Conservation (phyloP, 2,113 vertebrate genomes). For the Salvelinus sp. region DNA sequence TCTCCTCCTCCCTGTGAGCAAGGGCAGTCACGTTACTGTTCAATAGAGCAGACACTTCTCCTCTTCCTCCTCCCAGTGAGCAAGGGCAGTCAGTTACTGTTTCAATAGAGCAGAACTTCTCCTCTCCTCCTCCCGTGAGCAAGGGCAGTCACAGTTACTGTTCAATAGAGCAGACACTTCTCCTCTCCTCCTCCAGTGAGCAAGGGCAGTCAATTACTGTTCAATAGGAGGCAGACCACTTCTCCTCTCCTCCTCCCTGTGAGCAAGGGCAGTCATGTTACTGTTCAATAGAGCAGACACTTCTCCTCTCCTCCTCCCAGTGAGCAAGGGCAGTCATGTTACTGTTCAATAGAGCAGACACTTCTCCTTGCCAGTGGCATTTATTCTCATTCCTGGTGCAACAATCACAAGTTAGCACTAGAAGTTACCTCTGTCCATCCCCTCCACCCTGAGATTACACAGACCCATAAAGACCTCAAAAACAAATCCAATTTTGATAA, state of each 20-base stretch:
- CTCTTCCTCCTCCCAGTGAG: conserved; percentile 3
- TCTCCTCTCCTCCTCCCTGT: conserved; percentile 33
- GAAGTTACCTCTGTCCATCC: conserved; percentile 44
- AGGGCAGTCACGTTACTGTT: conserved; percentile 71
- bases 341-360: conserved; percentile 74
- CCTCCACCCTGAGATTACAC: conserved; percentile 12
- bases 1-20: too few species aligned
- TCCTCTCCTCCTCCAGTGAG: conserved; percentile 26
- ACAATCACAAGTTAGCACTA: conserved; percentile 69
- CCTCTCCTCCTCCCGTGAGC: conserved; percentile 19
- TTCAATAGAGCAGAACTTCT: conserved; percentile 70
- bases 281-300: conserved; percentile 72
- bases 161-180: conserved; percentile 70
- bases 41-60: conserved; percentile 69
- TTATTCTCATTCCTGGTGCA: conserved; percentile 65
- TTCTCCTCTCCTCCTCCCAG: too few species aligned
- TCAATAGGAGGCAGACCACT: conserved; percentile 71
- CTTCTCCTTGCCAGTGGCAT: conserved; percentile 51
- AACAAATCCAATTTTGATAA: too few species aligned
- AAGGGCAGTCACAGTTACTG: conserved; percentile 69
- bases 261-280: conserved; percentile 63
- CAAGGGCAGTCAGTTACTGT: conserved; percentile 67
- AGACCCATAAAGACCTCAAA: too few species aligned
- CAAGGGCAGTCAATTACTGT: conserved; percentile 67
- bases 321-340: conserved; percentile 60